Conservation (phyloP, 1,140 invertebrate genomes). For the Drosophila kohkoa region DNA sequence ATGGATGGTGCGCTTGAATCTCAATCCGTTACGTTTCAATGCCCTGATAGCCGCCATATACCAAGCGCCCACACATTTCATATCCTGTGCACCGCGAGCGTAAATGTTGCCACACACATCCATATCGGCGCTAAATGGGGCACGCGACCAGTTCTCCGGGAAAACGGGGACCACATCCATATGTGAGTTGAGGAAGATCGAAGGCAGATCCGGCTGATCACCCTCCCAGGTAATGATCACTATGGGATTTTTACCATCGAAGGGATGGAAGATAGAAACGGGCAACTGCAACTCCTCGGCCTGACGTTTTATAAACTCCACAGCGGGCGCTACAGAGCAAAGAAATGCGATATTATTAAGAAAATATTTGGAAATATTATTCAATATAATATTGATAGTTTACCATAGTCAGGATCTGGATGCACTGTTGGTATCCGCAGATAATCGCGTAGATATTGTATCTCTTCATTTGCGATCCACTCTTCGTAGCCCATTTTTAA, state of each 20-base stretch:
- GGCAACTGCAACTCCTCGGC: slow-evolving; percentile 89
- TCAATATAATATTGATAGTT: slow-evolving; percentile 60
- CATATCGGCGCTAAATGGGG: slow-evolving; percentile 91
- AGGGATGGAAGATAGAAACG: slow-evolving; percentile 86
- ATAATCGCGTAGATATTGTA: slow-evolving; percentile 92
- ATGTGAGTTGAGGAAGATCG: slow-evolving; percentile 95
- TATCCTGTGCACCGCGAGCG: slow-evolving; percentile 92
- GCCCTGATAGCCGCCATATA: slow-evolving; percentile 91
- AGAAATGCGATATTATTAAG: not conserved
- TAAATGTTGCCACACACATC: slow-evolving; percentile 92
- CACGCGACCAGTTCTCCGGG: slow-evolving; percentile 87
- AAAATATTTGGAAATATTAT: not conserved
- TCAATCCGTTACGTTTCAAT: slow-evolving; percentile 87
- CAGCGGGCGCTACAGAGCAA: slow-evolving; percentile 85
- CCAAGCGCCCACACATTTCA: slow-evolving; percentile 92
- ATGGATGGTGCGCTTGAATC: slow-evolving; percentile 89
- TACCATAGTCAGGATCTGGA: slow-evolving; percentile 93
- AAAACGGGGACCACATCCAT: slow-evolving; percentile 98
- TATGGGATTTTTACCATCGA: slow-evolving; percentile 89
- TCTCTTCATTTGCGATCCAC: slow-evolving; percentile 87
- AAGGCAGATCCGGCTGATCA: slow-evolving; percentile 88
- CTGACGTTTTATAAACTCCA: slow-evolving; percentile 90
- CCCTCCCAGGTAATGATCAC: slow-evolving; percentile 94
- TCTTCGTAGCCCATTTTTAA: slow-evolving; percentile 8
- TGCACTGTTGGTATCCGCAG: slow-evolving; percentile 92